Evolutionary conservation across 2,888 invertebrate genomes (phyloP), one percentile per base, ranked within the genome.

Genomic region (Acronicta alni): DNA sequence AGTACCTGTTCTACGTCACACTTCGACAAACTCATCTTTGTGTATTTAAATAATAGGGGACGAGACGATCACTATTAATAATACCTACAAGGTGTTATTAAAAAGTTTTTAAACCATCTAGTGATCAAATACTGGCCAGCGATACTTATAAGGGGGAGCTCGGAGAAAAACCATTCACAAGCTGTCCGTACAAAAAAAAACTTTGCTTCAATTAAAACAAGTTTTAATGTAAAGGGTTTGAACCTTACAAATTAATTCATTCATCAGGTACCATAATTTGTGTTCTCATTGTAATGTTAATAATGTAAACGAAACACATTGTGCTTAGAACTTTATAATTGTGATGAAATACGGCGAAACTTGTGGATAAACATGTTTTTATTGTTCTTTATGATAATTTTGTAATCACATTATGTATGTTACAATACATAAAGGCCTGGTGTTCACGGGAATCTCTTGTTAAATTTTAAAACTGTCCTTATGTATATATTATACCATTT

Each of bases 251-350:
- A 66, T 59, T 47, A 66, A 66, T 69, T 63, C 8, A 68, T 72
- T 69, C 49, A 66, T 61, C 53, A 63, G 45, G 37, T 58, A 58
- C 52, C 44, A 68, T 68, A 65, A 63, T 66, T 67, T 58, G 48
- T 57, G 38, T 57, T 42, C 20, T 49, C 45, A 66, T 73, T 76
- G 63, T 64, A 20, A 68, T 76, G 56, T 18, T 62, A 72, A 75
- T 71, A 53, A 57, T 30, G 48, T 58, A 41, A 59, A 51, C 42
- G 45, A 52, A 64, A 56, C 58, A 59, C 59, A 57, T 63, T 63
- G 63, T 63, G 43, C 45, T 44, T 39, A 51, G 49, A 63, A 61
- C 44, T 58, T 57, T 45, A 44, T 6, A 32, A 60, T 46, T 51
- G 48, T 47, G 9, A 59, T 60, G 26, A 67, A 60, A 60, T 64